These are phyloP conservation scores for Nymphicus hollandicus DNA, from an alignment of 2,113 vertebrate species.

Conservation along the genomic window DNA sequence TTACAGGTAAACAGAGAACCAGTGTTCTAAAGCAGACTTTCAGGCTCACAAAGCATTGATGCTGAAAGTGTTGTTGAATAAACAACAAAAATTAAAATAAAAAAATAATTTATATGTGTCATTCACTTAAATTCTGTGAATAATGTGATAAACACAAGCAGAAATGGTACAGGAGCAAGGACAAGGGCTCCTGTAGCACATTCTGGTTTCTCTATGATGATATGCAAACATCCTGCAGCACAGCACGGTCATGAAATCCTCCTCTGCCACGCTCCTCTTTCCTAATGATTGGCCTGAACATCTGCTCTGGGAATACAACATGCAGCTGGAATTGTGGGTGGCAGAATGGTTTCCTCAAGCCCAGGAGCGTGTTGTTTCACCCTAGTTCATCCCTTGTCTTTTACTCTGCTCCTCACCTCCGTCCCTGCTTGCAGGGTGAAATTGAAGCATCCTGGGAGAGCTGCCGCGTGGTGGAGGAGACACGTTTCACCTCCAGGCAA, in stretches of 20 bases:
- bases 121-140: not conserved
- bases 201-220: not conserved
- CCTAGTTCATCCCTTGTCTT: not conserved
- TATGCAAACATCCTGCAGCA: not conserved
- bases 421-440: not conserved
- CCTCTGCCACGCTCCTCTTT: not conserved
- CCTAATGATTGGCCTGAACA: not conserved
- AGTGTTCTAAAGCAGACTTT: not conserved
- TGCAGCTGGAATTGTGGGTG: constrained; percentile 18
- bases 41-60: not conserved
- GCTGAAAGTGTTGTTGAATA: not conserved
- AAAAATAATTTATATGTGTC: rapidly evolving
- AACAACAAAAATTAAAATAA: not conserved
- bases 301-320: not conserved
- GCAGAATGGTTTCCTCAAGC: not conserved
- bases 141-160: not conserved
- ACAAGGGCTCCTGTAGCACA: not conserved
- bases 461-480: not conserved
- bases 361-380: not conserved
- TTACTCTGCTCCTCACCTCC: not conserved
- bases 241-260: not conserved
- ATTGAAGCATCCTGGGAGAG: not conserved
- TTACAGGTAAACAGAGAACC: not conserved
- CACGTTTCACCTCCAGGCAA: not conserved
- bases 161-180: not conserved